A percentile compares a stretch with the other conserved stretches of the same genome.
Conservation (phyloP, 2,888 invertebrate genomes). For the Nasonovia ribisnigri region DNA sequence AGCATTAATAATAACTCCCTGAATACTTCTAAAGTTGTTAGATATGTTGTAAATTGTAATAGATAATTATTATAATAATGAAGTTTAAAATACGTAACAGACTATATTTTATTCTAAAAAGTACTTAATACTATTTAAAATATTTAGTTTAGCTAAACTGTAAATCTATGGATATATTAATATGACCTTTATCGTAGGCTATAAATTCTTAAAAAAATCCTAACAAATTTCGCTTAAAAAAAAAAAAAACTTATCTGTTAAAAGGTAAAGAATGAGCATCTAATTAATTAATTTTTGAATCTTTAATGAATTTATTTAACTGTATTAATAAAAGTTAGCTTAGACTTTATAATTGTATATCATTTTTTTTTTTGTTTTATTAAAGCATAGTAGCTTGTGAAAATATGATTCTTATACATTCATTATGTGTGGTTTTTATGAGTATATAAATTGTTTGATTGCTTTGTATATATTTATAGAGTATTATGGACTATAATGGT, state of each 20-base stretch:
- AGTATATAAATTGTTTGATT: background rate
- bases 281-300: background rate
- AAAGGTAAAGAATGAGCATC: background rate
- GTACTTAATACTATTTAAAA: no score
- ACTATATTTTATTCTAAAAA: no score
- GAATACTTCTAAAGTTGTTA: background rate
- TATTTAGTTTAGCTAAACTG: no score
- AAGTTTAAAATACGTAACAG: no score
- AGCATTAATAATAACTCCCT: background rate
- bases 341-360: no score
- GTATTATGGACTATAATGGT: constrained; percentile 90
- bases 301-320: background rate
- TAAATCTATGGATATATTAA: no score
- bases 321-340: background rate
- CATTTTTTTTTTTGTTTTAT: no score
- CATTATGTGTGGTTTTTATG: background rate
- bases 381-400: no score
- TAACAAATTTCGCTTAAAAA: background rate
- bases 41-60: no score
- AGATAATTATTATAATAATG: no score
- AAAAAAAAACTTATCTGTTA: no score
- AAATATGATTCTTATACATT: no score
- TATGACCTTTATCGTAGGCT: background rate
- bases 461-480: constrained; percentile 71
- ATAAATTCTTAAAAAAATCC: background rate